Percentiles rank a stretch among this genome's conserved stretches.
These are phyloP conservation scores for Rhinophrynus dorsalis DNA, from an alignment of 2,797 vertebrate genomes.

Conservation along the genomic window DNA sequence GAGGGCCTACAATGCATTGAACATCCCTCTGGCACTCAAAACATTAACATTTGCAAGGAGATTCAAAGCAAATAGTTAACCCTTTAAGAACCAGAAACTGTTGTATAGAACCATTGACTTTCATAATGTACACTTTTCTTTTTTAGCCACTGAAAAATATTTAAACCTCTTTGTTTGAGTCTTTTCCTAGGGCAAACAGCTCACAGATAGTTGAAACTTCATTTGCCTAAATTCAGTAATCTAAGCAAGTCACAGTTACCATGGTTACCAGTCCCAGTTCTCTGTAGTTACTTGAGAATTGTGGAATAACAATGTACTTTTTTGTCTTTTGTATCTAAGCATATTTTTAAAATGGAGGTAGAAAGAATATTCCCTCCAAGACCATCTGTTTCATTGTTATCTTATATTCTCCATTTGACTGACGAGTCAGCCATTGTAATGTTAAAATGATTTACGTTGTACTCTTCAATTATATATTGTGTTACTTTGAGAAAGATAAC, in stretches of 20 bases:
- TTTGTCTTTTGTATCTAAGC: slow-evolving; percentile 46
- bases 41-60: too few species aligned
- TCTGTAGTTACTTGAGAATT: slow-evolving; percentile 40
- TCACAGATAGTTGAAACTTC: slow-evolving; percentile 35
- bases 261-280: slow-evolving; percentile 46
- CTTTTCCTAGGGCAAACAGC: slow-evolving; percentile 34
- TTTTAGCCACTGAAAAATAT: slow-evolving; percentile 22
- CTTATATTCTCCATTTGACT: slow-evolving; percentile 22
- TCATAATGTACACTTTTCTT: neutral
- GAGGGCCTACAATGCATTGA: too few species aligned
- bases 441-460: neutral
- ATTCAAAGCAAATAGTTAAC: too few species aligned
- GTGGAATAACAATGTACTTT: slow-evolving; percentile 43
- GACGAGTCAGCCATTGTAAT: slow-evolving; percentile 36
- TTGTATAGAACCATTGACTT: neutral
- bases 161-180: slow-evolving; percentile 31
- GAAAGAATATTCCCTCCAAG: slow-evolving; percentile 29
- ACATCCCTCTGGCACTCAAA: too few species aligned
- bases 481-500: too few species aligned
- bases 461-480: slow-evolving; percentile 5
- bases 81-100: too few species aligned
- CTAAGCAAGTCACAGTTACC: slow-evolving; percentile 45
- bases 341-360: slow-evolving; percentile 41
- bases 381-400: slow-evolving; percentile 45
- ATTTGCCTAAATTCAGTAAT: slow-evolving; percentile 49